These are phyloP conservation scores for Pterocles orientalis DNA, from an alignment of 2,113 vertebrate species.

Conservation along the genomic window DNA sequence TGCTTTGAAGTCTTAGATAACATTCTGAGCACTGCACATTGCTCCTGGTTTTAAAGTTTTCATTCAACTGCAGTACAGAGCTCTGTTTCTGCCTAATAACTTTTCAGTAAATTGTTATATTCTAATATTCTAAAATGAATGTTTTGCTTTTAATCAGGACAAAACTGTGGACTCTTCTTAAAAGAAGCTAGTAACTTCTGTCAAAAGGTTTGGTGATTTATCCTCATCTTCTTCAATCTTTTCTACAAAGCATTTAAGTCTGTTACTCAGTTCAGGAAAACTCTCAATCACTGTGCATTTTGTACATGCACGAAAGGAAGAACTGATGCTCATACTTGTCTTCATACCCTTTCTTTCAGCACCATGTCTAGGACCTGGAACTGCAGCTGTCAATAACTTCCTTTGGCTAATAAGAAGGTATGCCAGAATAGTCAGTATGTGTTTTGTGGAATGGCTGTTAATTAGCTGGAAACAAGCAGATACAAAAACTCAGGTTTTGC, in stretches of 20 bases:
- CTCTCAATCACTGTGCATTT: neutral
- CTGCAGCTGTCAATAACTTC: neutral
- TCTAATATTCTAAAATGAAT: slow-evolving; percentile 1
- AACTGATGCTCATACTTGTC: neutral
- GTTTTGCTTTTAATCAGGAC: slow-evolving; percentile 51
- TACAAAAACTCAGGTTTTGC: neutral
- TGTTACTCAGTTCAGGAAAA: neutral
- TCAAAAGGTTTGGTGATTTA: neutral
- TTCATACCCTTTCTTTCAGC: neutral
- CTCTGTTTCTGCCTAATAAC: slow-evolving; percentile 41
- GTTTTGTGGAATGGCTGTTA: neutral
- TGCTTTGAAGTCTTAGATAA: slow-evolving; percentile 73
- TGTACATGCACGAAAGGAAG: neutral
- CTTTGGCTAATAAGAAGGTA: neutral
- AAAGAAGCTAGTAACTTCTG: neutral
- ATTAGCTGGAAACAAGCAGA: neutral
- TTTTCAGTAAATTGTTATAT: neutral
- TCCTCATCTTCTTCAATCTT: neutral
- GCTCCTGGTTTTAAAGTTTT: slow-evolving; percentile 52
- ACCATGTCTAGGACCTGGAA: neutral
- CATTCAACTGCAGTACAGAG: neutral
- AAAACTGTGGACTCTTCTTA: neutral
- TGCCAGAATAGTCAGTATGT: neutral
- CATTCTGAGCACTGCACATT: neutral
- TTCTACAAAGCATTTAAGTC: slow-evolving; percentile 27